Percentiles rank a stretch among this genome's conserved stretches.
Conservation (phyloP, 2,113 vertebrate species). For the Leptobrachium ailaonicum region DNA sequence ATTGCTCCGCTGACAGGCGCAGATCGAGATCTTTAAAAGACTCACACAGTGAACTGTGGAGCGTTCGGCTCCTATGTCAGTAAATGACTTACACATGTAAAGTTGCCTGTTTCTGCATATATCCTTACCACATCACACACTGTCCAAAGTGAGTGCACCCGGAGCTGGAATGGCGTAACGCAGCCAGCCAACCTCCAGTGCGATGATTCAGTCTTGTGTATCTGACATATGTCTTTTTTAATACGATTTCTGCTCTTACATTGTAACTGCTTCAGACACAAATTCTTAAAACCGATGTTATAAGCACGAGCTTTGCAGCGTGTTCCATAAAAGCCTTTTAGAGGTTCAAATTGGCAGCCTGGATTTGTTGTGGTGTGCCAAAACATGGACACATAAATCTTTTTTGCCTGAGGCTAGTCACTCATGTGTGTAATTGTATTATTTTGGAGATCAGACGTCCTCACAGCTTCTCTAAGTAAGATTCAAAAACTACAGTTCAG, state of each 20-base stretch:
- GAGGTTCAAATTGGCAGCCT: neutral
- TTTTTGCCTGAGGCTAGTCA: slow-evolving; percentile 22
- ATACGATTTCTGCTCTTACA: neutral
- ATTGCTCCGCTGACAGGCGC: slow-evolving; percentile 7
- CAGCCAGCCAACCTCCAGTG: neutral
- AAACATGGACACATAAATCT: slow-evolving; percentile 23
- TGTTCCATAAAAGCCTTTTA: neutral
- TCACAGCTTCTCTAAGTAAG: slow-evolving; percentile 24
- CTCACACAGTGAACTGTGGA: neutral
- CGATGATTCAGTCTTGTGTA: neutral
- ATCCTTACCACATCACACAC: slow-evolving; percentile 17
- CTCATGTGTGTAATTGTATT: slow-evolving; percentile 42
- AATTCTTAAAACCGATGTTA: neutral
- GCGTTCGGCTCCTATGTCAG: slow-evolving; percentile 3
- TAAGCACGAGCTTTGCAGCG: slow-evolving; percentile 9
- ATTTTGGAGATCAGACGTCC: slow-evolving; percentile 33
- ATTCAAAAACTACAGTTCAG: neutral
- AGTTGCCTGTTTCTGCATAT: neutral
- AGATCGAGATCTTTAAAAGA: slow-evolving; percentile 28
- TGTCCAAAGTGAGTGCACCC: slow-evolving; percentile 3
- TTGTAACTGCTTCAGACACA: neutral
- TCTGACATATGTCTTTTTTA: slow-evolving; percentile 12
- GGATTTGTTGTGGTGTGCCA: slow-evolving; percentile 22
- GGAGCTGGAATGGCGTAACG: neutral
- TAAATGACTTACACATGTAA: slow-evolving; percentile 7